Evolutionary conservation across 2,113 vertebrate species (phyloP), one percentile per base, ranked within the genome.

Genomic region (Eidolon helvum): DNA sequence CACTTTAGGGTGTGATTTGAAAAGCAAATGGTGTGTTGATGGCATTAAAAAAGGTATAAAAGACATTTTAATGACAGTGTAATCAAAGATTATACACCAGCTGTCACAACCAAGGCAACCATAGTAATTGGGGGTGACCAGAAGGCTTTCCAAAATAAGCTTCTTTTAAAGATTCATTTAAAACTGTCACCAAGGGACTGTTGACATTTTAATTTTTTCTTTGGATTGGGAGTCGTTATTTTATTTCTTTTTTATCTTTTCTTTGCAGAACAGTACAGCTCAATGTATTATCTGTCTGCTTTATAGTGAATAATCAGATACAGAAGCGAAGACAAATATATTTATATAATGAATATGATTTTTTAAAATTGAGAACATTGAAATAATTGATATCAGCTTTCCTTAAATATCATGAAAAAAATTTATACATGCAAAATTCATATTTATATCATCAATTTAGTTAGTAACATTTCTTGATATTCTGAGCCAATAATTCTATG

Each of bases 1-100:
- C 80, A 95, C 85, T 92, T 94, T 85, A 95, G 92, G 90, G 97
- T 94, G 85, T 83, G 92, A 97, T 92, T 82, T 86, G 69, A 97
- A 97, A 98, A 97, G 92, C 94, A 97, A 97, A 97, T 90, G 84
- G 87, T 97, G 90, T 95, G 95, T 94, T 98, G 94, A 96, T 95
- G 95, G 97, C 92, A 94, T 96, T 97, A 90, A 96, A 92, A 92
- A 82, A 96, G 95, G 77, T 96, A 96, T 91, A 97, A 95, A 97
- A 95, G 97, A 92, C 97, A 97, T 97, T 96, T 95, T 97, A 98
- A 96, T 95, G 96, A 97, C 91, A 97, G 94, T 95, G 63, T 97
- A 97, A 97, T 97, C 90, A 98, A 94, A 97, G 90, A 96, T 95
- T 97, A 97, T 93, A 96, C 53, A 96, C 95, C 94, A 97, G 97